Evolutionary conservation across 2,888 invertebrate species (phyloP).

Genomic region (Troides helena): DNA sequence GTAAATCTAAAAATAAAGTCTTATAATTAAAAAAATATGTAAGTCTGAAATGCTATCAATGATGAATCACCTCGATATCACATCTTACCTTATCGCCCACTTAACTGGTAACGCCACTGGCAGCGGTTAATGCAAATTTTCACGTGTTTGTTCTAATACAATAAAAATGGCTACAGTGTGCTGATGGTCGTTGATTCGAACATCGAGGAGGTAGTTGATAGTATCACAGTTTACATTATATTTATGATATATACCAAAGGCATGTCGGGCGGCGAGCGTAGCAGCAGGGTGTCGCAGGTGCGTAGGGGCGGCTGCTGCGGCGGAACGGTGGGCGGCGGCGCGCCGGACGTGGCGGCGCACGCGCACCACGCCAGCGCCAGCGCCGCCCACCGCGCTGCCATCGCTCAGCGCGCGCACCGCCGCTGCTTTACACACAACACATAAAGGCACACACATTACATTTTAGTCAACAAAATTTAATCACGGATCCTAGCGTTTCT

Average conservation of each 20-base stretch:
- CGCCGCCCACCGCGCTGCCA: constrained; percentile 62
- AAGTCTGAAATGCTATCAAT: no score
- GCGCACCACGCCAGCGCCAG: constrained; percentile 71
- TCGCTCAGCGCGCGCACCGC: constrained; percentile 72
- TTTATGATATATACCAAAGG: constrained; percentile 47
- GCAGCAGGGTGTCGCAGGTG: constrained; percentile 55
- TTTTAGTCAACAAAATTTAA: neutral
- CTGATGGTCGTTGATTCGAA: no score
- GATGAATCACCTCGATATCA: no score
- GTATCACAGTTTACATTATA: neutral
- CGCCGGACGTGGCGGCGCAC: constrained; percentile 60
- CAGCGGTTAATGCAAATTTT: no score
- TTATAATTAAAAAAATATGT: no score
- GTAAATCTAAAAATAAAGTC: no score
- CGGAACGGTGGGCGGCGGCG: constrained; percentile 46
- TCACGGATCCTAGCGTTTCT: no score
- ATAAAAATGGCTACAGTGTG: no score
- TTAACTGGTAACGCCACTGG: no score
- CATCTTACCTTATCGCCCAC: no score
- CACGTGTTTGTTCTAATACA: no score
- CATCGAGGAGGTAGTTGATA: no score
- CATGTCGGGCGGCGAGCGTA: constrained; percentile 56
- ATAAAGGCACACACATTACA: neutral
- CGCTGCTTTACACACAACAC: constrained; percentile 18
- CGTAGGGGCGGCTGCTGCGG: constrained; percentile 44